Evolutionary conservation across 23 tunicate species (phyloP).

Genomic region (Trididemnum nubilum): DNA sequence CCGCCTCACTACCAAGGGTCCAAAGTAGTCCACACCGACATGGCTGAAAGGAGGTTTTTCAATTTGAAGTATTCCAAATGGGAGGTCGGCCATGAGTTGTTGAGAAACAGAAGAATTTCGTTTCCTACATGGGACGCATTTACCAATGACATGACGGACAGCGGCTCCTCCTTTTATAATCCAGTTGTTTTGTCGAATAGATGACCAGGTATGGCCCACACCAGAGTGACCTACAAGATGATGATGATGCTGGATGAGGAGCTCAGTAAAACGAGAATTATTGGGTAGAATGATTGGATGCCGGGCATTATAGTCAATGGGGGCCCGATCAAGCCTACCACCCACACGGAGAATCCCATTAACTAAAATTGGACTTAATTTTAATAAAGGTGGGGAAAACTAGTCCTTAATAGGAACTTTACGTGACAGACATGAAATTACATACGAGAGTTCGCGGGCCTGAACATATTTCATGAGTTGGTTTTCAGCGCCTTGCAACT

Average conservation of each 20-base stretch:
- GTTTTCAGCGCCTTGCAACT: not conserved
- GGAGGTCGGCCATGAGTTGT: conserved; percentile 9
- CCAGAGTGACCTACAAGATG: conserved; percentile 19
- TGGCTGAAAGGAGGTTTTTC: not conserved
- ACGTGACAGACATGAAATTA: not conserved
- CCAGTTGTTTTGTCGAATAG: not conserved
- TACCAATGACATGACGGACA: not conserved
- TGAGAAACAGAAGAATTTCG: conserved; percentile 4
- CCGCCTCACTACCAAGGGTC: not conserved
- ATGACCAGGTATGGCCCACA: not conserved
- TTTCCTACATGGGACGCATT: not conserved
- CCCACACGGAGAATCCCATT: conserved; percentile 28
- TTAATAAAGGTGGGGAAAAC: not conserved
- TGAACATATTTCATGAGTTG: not conserved
- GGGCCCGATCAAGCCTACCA: conserved; percentile 5
- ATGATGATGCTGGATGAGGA: conserved; percentile 11
- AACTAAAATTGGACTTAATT: conserved; percentile 32
- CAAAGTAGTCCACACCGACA: conserved; percentile 4
- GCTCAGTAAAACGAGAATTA: not conserved
- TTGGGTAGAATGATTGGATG: conserved; percentile 12
- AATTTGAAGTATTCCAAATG: not conserved
- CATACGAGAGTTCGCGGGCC: not conserved
- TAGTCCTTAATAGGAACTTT: not conserved
- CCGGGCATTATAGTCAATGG: not conserved
- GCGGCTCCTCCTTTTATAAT: not conserved